A percentile compares a stretch with the other conserved stretches of the same genome.
Evolutionary conservation across 92 coral and sea anemone species (phyloP).

Genomic region (Phymanthus crucifer): DNA sequence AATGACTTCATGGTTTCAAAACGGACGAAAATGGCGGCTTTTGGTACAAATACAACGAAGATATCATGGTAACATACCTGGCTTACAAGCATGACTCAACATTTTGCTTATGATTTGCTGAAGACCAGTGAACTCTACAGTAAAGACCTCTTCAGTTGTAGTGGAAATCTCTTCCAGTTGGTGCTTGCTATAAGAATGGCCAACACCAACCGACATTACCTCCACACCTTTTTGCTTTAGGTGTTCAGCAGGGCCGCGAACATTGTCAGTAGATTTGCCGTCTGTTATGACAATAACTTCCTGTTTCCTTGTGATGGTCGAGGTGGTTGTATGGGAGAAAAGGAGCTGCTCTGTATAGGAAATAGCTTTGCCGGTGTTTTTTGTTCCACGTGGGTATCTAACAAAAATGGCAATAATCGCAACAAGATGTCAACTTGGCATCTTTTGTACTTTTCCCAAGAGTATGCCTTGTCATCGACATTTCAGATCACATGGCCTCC

Average conservation of each 20-base stretch:
- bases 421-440: background rate
- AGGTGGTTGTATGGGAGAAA: conserved; percentile 18
- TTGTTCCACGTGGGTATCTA: conserved; percentile 52
- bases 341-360: conserved; percentile 5
- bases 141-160: conserved; percentile 23
- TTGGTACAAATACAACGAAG: background rate
- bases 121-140: conserved; percentile 16
- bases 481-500: background rate
- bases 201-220: conserved; percentile 48
- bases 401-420: conserved; percentile 8
- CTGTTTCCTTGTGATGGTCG: conserved; percentile 29
- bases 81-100: conserved; percentile 25
- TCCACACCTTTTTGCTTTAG: conserved; percentile 61
- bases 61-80: background rate
- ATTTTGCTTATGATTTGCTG: conserved; percentile 18
- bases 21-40: background rate
- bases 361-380: conserved; percentile 34
- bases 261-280: conserved; percentile 54
- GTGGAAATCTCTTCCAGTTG: conserved; percentile 68
- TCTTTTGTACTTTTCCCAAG: background rate
- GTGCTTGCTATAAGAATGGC: background rate
- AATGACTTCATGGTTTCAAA: background rate
- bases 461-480: background rate
- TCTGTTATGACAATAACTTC: conserved; percentile 52
- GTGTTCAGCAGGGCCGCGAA: conserved; percentile 55